phyloP scores from a whole-genome alignment of 23 tunicate genomes.

The Halocynthia aurantium region DNA sequence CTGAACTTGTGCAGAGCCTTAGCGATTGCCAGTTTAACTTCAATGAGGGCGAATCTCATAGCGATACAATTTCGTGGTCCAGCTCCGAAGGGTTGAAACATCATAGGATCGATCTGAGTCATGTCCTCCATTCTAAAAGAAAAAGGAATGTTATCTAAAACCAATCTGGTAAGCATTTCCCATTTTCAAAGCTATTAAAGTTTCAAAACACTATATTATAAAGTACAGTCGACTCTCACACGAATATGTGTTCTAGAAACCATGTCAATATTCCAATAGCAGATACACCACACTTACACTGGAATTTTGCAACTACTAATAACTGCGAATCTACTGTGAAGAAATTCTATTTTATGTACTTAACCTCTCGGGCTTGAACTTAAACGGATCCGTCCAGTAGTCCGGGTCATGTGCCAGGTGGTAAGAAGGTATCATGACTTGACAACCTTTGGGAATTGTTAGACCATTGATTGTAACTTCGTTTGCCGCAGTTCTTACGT shows the following conservation, averaged over 20 bases:
- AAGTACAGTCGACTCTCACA: too few species aligned
- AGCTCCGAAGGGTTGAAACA: constrained; percentile 73
- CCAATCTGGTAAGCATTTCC: too few species aligned
- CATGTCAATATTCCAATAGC: too few species aligned
- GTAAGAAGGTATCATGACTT: constrained; percentile 10
- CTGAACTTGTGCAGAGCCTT: constrained; percentile 32
- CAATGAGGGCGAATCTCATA: constrained; percentile 71
- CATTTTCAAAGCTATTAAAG: too few species aligned
- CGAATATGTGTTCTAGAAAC: too few species aligned
- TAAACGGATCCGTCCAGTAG: constrained; percentile 17
- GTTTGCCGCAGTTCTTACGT: neutral
- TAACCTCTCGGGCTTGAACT: constrained; percentile 18
- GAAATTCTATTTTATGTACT: too few species aligned
- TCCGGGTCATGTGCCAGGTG: constrained; percentile 18
- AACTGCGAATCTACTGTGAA: too few species aligned
- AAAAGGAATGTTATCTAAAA: neutral
- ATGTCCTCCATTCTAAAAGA: constrained; percentile 57
- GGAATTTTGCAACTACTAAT: too few species aligned
- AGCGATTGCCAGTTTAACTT: constrained; percentile 51
- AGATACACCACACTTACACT: too few species aligned
- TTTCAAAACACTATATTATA: too few species aligned
- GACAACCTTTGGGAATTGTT: constrained; percentile 5
- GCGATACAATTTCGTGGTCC: constrained; percentile 82
- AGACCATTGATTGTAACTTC: constrained; percentile 18
- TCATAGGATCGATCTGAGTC: constrained; percentile 64